Conservation (phyloP, 2,888 invertebrate genomes). For the Oligia latruncula region DNA sequence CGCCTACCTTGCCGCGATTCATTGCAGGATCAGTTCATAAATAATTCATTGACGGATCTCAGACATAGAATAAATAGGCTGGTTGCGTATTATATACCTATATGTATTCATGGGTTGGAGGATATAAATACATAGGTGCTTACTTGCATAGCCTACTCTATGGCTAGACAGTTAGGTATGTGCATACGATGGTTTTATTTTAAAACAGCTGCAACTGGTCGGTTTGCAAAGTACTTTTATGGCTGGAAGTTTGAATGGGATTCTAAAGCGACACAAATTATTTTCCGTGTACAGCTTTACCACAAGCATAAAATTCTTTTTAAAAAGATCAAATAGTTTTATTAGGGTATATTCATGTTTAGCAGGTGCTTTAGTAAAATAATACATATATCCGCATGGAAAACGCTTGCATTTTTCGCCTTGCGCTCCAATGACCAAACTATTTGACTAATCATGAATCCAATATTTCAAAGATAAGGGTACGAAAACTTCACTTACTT, state of each 20-base stretch:
- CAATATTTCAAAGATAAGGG: too few species aligned
- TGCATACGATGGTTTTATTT: conserved; percentile 31
- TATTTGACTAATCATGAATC: not conserved
- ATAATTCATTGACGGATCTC: conserved; percentile 77
- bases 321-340: not conserved
- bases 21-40: conserved; percentile 69
- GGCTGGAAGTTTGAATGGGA: conserved; percentile 13
- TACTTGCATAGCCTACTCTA: not conserved
- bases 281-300: not conserved
- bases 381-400: not conserved
- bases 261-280: not conserved
- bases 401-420: not conserved
- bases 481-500: conserved; percentile 92
- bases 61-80: conserved; percentile 61
- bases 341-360: not conserved
- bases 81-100: conserved; percentile 62
- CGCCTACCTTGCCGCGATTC: conserved; percentile 65
- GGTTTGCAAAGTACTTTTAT: conserved; percentile 19
- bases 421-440: not conserved
- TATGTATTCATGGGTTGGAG: conserved; percentile 72
- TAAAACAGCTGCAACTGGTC: conserved; percentile 18
- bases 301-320: not conserved
- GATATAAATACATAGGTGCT: conserved; percentile 25
- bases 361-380: not conserved
- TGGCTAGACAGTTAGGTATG: conserved; percentile 26